phyloP scores from a whole-genome alignment of 2,797 vertebrate genomes.

The Momotus momota region DNA sequence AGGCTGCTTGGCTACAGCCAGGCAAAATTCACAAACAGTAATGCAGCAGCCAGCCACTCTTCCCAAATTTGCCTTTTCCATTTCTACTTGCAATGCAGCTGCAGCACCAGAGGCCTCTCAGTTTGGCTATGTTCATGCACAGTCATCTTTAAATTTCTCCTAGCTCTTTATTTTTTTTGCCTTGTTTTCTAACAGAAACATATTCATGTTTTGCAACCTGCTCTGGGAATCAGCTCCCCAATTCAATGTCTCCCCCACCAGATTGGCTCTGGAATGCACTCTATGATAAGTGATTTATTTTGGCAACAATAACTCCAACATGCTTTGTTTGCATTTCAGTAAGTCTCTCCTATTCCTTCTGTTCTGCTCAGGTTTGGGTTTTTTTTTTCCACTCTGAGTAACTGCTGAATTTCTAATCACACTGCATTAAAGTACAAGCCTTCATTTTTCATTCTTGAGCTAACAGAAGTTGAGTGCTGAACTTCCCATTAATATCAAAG shows the following conservation, averaged over 20 bases:
- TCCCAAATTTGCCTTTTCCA: background rate
- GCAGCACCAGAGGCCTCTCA: background rate
- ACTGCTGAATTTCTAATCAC: background rate
- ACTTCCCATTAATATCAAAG: background rate
- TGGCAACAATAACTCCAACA: background rate
- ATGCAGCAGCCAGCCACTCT: background rate
- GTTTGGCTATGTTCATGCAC: accelerated
- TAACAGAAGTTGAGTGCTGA: background rate
- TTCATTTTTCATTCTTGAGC: background rate
- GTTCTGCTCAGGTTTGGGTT: background rate
- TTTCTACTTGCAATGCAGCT: background rate
- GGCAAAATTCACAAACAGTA: background rate
- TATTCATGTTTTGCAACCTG: background rate
- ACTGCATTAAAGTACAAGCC: background rate
- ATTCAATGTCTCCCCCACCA: accelerated
- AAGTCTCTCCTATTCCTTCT: background rate
- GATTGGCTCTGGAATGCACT: background rate
- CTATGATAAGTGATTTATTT: background rate
- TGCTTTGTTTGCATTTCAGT: background rate
- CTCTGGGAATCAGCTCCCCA: background rate
- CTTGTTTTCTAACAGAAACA: background rate
- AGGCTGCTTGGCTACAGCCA: background rate
- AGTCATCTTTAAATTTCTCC: background rate
- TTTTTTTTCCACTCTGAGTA: background rate
- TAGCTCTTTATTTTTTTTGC: background rate